Conservation (phyloP, 2,113 vertebrate genomes). For the Asarcornis scutulata region DNA sequence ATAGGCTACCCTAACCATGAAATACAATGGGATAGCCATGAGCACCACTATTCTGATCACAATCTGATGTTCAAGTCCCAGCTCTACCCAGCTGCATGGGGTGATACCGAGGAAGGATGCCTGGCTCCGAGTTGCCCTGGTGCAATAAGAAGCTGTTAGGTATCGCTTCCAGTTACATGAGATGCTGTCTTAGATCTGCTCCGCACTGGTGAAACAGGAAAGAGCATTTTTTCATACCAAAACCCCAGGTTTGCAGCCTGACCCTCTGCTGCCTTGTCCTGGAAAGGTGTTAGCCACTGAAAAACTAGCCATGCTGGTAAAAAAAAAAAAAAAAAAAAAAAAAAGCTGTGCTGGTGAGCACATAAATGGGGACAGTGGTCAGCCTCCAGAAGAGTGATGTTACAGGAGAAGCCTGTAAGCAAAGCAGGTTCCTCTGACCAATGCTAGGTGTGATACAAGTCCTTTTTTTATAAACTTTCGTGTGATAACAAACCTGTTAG, state of each 20-base stretch:
- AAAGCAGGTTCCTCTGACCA: neutral
- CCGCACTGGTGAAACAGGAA: fast-evolving
- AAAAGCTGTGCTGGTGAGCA: neutral
- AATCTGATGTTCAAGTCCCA: neutral
- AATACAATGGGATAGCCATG: neutral
- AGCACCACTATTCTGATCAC: neutral
- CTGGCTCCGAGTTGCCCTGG: neutral
- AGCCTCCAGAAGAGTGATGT: fast-evolving
- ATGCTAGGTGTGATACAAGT: neutral
- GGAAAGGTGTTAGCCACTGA: neutral
- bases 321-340: neutral
- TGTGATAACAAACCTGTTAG: neutral
- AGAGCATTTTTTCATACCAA: neutral
- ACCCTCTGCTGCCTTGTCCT: neutral
- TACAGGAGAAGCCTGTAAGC: fast-evolving
- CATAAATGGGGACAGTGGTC: fast-evolving
- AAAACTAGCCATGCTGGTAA: neutral
- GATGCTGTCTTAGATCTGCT: neutral
- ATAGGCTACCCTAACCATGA: neutral
- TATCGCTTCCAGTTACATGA: neutral
- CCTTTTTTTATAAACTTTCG: neutral
- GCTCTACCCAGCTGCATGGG: neutral
- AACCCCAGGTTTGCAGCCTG: neutral
- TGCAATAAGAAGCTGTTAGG: fast-evolving
- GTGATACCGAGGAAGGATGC: neutral